Base-by-base conservation (phyloP, 2,888 invertebrate species). In the Napeogenes inachia region DNA sequence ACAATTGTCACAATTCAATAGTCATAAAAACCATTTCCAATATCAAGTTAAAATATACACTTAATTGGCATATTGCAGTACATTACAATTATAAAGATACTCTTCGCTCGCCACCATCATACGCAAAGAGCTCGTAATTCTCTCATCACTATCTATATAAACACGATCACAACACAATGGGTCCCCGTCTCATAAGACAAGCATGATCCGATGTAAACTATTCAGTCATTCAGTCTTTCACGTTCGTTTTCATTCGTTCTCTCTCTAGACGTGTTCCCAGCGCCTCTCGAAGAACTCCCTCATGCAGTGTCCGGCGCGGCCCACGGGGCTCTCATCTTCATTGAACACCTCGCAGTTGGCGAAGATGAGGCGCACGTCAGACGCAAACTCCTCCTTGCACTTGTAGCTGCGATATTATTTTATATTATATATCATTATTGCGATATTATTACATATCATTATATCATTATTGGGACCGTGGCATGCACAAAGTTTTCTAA, bases 281-380 rank as follows among this genome's bases (percentile, higher is more conserved):
- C 96, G 93, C 62, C 94, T 93, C 82, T 98, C 97, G 84, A 99
- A 99, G 92, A 96, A 98, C 82, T 95, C 94, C 38, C 98, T 91
- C 95, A 99, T 95, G 76, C 94, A 94, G 84, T 98, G 98, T 0
- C 99, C 99, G 13, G 99, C 98, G 77, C 97, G 96, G 2, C 99
- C 99, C 54, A 99, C 98, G 0, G 98, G 98, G 72, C 98, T 98
- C 87, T 99, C 98, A 83, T 99, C 99, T 83, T 99, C 99, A 85
- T 99, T 99, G 91, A 99, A 99, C 60, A 96, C 96, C 83, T 98
- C 98, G 85, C 99, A 99, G 90, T 99, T 99, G 87, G 96, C 95
- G 91, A 99, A 99, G 78, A 99, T 98, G 71, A 98, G 94, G 8
- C 97, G 93, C 30, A 98, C 95, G 90, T 99, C 99, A 2, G 94